Evolutionary conservation across 2,113 vertebrate species (phyloP).

Genomic region (Holacanthus passer): DNA sequence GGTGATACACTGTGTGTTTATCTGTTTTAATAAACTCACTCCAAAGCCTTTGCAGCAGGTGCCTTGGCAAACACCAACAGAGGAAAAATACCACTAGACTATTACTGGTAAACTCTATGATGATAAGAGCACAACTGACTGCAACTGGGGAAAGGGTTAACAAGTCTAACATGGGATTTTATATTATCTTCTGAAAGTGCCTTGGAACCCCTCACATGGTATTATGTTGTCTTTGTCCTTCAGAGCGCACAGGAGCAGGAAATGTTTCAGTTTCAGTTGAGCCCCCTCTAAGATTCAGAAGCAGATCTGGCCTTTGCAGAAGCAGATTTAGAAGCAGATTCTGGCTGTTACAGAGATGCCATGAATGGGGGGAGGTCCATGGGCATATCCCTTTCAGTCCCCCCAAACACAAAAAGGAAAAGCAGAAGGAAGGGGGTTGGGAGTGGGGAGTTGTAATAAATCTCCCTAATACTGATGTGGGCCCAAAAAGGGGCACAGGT

Average conservation of each 20-base stretch:
- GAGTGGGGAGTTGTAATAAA: constrained; percentile 44
- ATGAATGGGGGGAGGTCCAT: constrained; percentile 39
- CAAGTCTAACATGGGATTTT: background rate
- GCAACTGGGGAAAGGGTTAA: constrained; percentile 2
- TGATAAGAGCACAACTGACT: background rate
- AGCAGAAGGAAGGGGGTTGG: constrained; percentile 37
- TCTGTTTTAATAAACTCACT: background rate
- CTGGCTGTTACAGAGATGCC: constrained; percentile 24
- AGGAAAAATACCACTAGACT: background rate
- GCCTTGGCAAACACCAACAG: constrained; percentile 17
- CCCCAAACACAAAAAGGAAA: constrained; percentile 56
- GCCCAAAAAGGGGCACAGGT: constrained; percentile 52
- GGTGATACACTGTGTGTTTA: background rate
- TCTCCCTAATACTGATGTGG: constrained; percentile 59
- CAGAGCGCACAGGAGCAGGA: background rate
- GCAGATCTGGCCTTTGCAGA: constrained; percentile 23
- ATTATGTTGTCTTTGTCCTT: constrained; percentile 6
- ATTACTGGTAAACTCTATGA: background rate
- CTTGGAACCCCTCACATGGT: background rate
- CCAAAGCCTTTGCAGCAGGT: constrained; percentile 49
- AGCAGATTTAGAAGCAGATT: constrained; percentile 13
- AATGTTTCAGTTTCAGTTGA: constrained; percentile 21
- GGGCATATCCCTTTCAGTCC: constrained; percentile 58
- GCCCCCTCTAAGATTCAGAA: background rate
- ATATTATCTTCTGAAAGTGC: constrained; percentile 2